Evolutionary conservation across 2,888 invertebrate species (phyloP), one percentile per base, ranked within the genome.

Genomic region (Crepidodera aurea): DNA sequence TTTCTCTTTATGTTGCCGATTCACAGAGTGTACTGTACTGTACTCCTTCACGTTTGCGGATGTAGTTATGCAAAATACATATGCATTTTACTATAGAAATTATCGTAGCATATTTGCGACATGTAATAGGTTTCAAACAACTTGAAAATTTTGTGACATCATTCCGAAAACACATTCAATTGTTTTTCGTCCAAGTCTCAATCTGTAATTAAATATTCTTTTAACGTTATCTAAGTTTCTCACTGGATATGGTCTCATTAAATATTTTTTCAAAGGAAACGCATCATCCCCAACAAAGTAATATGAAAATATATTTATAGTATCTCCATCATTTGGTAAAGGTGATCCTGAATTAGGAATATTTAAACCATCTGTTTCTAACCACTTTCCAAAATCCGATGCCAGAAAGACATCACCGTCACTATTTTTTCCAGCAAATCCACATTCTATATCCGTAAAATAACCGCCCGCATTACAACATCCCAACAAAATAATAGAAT

Each of bases 361-460:
- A 7, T 27, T 7, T 6, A 27, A 7, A 6, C 7, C 5, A 6
- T 4, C 4, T 6, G 4, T 27, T 4, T 4, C 4, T 27, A 27
- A 27, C 27, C 4, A 6, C 4, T 27, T 27, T 27, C 7, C 7
- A 6, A 27, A 6, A 6, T 27, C 7, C 40, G 40, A 40, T 15
- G 19, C 51, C 34, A 16, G 13, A 18, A 51, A 51, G 34, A 51
- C 34, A 25, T 34, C 34, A 7, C 51, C 51, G 34, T 51, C 51
- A 51, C 34, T 51, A 32, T 51, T 51, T 51, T 34, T 32, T 8
- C 37, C 51, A 51, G 51, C 51, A 34, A 34, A 51, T 12, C 51
- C 51, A 15, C 34, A 15, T 13, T 51, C 51, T 15, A 51, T 50
- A 27, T 29, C 51, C 1, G 40, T 58, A 18, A 58, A 58, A 16